Conservation (phyloP, 2,113 vertebrate genomes). For the Choloepus hoffmanni region DNA sequence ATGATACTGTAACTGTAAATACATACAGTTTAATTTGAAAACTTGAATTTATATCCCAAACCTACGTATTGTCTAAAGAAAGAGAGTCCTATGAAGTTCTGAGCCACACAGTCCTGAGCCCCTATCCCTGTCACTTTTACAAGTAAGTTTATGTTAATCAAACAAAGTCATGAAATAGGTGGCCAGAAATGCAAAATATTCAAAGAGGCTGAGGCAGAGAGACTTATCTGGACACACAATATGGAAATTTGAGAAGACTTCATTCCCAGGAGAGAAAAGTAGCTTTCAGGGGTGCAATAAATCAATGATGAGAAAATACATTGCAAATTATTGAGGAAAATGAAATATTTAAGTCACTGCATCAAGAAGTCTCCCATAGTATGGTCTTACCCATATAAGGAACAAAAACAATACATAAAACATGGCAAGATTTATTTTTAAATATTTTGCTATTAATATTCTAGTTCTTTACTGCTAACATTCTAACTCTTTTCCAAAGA, state of each 20-base stretch:
- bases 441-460: conserved; percentile 47
- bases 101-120: not conserved
- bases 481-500: conserved; percentile 41
- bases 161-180: not conserved
- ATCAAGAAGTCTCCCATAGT: not conserved
- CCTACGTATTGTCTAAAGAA: not conserved
- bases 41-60: conserved; percentile 22
- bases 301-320: conserved; percentile 29
- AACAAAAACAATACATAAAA: conserved; percentile 18
- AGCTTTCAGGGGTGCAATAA: conserved; percentile 23
- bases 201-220: not conserved
- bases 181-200: not conserved
- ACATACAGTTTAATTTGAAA: conserved; percentile 4
- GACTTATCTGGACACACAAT: conserved; percentile 2
- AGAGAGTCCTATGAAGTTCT: not conserved
- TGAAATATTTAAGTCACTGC: conserved; percentile 24
- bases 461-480: not conserved
- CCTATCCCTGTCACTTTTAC: not conserved
- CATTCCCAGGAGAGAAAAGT: conserved; percentile 9
- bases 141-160: conserved; percentile 1
- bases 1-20: conserved; percentile 23
- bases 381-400: not conserved
- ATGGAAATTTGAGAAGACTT: not conserved
- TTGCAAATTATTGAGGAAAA: conserved; percentile 37
- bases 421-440: conserved; percentile 11